Evolutionary conservation across 1,140 invertebrate genomes (phyloP).

Genomic region (Idris sp.): DNA sequence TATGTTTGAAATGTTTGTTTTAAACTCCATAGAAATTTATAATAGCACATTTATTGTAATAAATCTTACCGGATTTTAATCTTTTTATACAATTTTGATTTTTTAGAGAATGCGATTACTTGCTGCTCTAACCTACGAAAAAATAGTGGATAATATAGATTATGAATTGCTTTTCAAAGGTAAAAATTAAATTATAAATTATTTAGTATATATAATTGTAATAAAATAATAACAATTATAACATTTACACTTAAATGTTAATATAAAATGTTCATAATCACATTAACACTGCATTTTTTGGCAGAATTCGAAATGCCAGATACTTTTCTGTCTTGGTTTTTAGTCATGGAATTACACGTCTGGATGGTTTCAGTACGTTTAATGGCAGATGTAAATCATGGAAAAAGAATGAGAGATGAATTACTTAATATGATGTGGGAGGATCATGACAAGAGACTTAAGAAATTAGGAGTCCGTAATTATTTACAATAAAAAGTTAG

Average conservation of each 20-base stretch:
- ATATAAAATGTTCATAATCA: too few relatives aligned
- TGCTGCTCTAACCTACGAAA: not conserved
- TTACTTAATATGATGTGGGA: slow-evolving; percentile 89
- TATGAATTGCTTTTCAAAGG: slow-evolving; percentile 3
- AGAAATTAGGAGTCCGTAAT: slow-evolving; percentile 83
- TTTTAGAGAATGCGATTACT: not conserved
- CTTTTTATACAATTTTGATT: too few relatives aligned
- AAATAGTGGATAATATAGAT: slow-evolving; percentile 3
- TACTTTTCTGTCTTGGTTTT: slow-evolving; percentile 90
- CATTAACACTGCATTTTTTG: not conserved
- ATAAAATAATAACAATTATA: too few relatives aligned
- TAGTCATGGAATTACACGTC: slow-evolving; percentile 89
- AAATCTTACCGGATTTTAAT: too few relatives aligned
- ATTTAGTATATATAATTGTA: too few relatives aligned
- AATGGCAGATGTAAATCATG: slow-evolving; percentile 87
- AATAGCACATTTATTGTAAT: too few relatives aligned
- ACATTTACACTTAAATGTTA: too few relatives aligned
- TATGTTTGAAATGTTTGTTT: too few relatives aligned
- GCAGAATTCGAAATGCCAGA: slow-evolving; percentile 84
- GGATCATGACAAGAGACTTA: slow-evolving; percentile 85
- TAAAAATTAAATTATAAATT: not conserved
- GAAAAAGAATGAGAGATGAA: slow-evolving; percentile 84
- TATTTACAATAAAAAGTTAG: not conserved
- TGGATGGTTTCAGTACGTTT: slow-evolving; percentile 88
- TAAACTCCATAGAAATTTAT: too few relatives aligned